Evolutionary conservation across 2,113 vertebrate genomes (phyloP).

Genomic region (Callorhinus ursinus): DNA sequence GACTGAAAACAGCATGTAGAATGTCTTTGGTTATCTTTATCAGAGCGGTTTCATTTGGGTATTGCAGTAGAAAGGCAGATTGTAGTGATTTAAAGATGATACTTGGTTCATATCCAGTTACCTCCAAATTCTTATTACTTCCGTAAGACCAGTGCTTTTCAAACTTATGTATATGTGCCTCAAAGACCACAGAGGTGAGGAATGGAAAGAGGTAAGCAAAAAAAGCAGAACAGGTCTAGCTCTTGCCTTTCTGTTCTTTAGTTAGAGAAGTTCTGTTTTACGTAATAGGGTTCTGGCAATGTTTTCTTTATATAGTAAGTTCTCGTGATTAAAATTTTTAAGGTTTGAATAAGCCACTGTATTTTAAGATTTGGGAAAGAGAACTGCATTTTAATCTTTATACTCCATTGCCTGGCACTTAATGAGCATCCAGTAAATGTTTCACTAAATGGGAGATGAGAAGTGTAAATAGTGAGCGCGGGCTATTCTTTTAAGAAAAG

Average conservation of each 20-base stretch:
- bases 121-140: background rate
- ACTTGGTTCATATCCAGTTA: background rate
- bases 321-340: conserved; percentile 19
- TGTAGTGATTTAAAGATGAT: background rate
- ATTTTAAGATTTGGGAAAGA: background rate
- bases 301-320: conserved; percentile 30
- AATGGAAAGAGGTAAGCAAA: background rate
- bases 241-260: background rate
- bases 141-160: background rate
- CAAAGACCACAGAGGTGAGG: background rate
- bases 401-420: background rate
- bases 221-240: background rate
- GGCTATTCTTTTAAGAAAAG: background rate
- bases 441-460: background rate
- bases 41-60: background rate
- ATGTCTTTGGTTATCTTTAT: conserved; percentile 9
- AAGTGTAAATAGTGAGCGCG: background rate
- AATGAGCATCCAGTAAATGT: background rate
- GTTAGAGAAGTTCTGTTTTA: background rate
- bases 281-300: background rate
- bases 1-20: background rate
- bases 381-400: conserved; percentile 22
- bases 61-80: background rate
- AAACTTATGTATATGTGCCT: background rate
- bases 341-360: background rate